phyloP scores from a whole-genome alignment of 2,888 invertebrate genomes.

The Lasioglossum vierecki region DNA sequence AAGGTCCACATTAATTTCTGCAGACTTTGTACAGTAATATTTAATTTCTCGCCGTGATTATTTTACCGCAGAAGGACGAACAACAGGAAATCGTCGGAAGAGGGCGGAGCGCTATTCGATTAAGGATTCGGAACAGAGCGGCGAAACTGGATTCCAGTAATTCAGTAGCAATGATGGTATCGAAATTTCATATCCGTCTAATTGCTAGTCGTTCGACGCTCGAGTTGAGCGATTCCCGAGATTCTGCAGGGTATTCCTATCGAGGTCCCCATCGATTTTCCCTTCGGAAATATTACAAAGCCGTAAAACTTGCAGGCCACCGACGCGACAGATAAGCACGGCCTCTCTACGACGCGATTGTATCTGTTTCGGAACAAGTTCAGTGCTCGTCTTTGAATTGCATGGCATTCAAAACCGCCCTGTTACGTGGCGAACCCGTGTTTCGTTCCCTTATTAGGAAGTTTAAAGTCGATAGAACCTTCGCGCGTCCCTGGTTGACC shows the following conservation, averaged over 20 bases:
- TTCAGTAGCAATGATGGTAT: slow-evolving; percentile 23
- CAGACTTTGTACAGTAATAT: neutral
- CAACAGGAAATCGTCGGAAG: neutral
- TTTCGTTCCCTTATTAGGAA: slow-evolving; percentile 38
- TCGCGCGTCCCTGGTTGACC: neutral
- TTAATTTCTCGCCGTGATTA: neutral
- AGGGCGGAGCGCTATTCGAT: neutral
- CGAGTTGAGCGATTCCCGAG: slow-evolving; percentile 11
- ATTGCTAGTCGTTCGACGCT: slow-evolving; percentile 26
- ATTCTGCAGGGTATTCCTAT: neutral
- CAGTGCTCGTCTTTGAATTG: slow-evolving; percentile 30
- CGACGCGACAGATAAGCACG: slow-evolving; percentile 34
- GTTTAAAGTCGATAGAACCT: slow-evolving; percentile 43
- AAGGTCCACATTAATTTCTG: neutral
- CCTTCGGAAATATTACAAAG: neutral
- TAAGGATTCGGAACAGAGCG: neutral
- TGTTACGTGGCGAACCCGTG: neutral
- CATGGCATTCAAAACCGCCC: neutral
- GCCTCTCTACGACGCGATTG: slow-evolving; percentile 23
- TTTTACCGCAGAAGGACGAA: neutral
- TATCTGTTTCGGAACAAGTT: slow-evolving; percentile 44
- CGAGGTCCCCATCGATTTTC: slow-evolving; percentile 25
- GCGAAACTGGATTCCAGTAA: slow-evolving; percentile 23
- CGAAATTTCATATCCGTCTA: slow-evolving; percentile 47
- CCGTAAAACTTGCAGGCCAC: slow-evolving; percentile 4